Percentiles rank a stretch among this genome's conserved stretches.
These are phyloP conservation scores for Caenorhabditis wallacei DNA, from an alignment of 2,888 invertebrate species.

Conservation along the genomic window DNA sequence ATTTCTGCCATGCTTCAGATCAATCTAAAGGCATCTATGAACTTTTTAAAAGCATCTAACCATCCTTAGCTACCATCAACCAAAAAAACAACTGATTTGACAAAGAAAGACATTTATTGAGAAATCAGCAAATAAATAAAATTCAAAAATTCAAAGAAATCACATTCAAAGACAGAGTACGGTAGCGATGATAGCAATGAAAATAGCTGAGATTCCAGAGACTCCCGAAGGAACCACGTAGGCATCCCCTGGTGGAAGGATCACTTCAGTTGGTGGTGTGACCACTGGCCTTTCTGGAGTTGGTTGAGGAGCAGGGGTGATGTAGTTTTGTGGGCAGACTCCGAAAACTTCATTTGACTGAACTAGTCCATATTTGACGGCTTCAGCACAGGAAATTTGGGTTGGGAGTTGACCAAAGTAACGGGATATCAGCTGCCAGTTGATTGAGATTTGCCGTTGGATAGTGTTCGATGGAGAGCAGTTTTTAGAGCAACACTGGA, in stretches of 20 bases:
- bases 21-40: too few relatives aligned
- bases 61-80: too few relatives aligned
- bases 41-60: too few relatives aligned
- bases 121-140: background rate
- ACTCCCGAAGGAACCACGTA: conserved; percentile 8
- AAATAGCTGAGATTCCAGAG: conserved; percentile 6
- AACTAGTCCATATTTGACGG: conserved; percentile 24
- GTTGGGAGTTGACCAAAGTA: conserved; percentile 5
- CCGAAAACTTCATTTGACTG: background rate
- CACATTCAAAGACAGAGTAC: conserved; percentile 44
- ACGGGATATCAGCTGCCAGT: conserved; percentile 7
- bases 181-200: conserved; percentile 35
- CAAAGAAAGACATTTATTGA: background rate
- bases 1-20: too few relatives aligned
- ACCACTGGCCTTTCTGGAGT: too few relatives aligned
- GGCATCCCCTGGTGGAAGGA: background rate
- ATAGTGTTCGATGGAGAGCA: conserved; percentile 11
- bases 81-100: too few relatives aligned
- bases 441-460: conserved; percentile 13
- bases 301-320: background rate
- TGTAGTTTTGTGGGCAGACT: background rate
- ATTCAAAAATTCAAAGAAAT: conserved; percentile 1
- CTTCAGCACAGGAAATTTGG: conserved; percentile 27
- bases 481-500: conserved; percentile 37
- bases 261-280: too few relatives aligned